phyloP scores from a whole-genome alignment of 2,113 vertebrate species.

The Petaurus breviceps region DNA sequence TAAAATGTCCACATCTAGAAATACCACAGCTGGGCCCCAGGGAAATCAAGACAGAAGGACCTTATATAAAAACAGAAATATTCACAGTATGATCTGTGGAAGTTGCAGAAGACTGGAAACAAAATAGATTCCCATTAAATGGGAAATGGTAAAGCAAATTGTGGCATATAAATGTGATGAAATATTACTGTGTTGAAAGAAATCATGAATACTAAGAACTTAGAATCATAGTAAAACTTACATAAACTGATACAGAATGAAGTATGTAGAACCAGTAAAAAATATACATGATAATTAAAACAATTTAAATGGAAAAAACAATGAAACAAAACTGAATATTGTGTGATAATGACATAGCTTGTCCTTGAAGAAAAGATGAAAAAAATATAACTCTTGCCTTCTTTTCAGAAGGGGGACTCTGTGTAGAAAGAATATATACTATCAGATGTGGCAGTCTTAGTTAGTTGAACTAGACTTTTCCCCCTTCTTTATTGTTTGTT shows the following conservation, averaged over 20 bases:
- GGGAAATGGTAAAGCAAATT: neutral
- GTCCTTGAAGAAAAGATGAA: neutral
- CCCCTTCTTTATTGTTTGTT: neutral
- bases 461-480: neutral
- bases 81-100: neutral
- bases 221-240: neutral
- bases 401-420: neutral
- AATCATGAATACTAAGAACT: neutral
- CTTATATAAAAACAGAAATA: neutral
- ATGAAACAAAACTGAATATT: neutral
- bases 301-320: neutral
- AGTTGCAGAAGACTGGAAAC: neutral
- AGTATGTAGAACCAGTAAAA: neutral
- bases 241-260: neutral
- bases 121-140: neutral
- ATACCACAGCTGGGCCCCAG: neutral
- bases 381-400: neutral
- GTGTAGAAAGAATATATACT: too few species aligned
- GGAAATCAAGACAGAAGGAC: neutral
- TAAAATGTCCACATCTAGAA: neutral
- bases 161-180: neutral
- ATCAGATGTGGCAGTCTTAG: neutral
- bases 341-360: neutral
- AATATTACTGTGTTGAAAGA: neutral
- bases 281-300: neutral